Conservation (phyloP, 2,888 invertebrate genomes). For the Ormyrus rosae region DNA sequence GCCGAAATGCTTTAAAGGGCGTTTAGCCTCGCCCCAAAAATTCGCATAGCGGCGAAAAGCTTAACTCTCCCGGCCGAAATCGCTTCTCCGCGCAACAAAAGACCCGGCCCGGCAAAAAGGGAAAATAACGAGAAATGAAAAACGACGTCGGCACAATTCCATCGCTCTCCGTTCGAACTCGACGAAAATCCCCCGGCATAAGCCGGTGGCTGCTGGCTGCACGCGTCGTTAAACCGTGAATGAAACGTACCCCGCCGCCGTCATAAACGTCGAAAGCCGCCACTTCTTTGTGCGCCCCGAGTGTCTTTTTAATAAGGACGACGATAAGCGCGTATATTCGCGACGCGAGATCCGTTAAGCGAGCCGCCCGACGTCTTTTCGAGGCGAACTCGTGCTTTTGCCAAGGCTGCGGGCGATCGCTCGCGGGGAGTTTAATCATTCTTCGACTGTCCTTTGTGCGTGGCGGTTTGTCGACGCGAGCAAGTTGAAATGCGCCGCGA, state of each 20-base stretch:
- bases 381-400: too few species aligned
- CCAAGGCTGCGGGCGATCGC: background rate
- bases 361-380: too few species aligned
- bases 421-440: conserved; percentile 11
- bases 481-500: background rate
- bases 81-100: background rate
- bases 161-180: too few species aligned
- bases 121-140: background rate
- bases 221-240: conserved; percentile 41
- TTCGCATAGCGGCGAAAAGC: too few species aligned
- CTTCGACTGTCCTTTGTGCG: background rate
- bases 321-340: conserved; percentile 24
- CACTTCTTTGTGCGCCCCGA: conserved; percentile 5
- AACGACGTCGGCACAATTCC: background rate
- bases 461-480: conserved; percentile 1
- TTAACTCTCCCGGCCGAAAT: background rate
- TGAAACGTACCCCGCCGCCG: conserved; percentile 17
- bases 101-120: background rate
- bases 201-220: background rate
- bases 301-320: conserved; percentile 33
- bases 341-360: conserved; percentile 1
- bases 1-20: too few species aligned
- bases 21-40: too few species aligned
- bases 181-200: background rate
- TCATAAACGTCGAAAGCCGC: conserved; percentile 8